Percentiles rank a stretch among this genome's conserved stretches.
Conservation (phyloP, 2,888 invertebrate species). For the Melanargia galathea region DNA sequence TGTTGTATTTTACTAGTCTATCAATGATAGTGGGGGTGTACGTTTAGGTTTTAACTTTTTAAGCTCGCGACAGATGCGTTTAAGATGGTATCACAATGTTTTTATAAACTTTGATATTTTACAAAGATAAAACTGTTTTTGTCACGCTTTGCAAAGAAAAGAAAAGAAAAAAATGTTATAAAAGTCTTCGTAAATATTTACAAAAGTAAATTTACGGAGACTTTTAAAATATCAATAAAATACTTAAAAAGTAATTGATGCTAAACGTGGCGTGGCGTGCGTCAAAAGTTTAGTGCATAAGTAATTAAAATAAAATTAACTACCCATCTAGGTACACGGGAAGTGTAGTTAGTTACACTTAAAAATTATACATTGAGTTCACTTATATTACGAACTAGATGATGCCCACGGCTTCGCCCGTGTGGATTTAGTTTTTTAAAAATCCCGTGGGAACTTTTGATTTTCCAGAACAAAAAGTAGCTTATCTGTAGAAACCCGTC, state of each 20-base stretch:
- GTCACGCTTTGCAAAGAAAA: slow-evolving; percentile 1
- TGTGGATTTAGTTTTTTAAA: too few relatives aligned
- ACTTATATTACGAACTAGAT: too few relatives aligned
- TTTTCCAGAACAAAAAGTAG: too few relatives aligned
- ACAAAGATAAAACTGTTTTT: slow-evolving; percentile 28
- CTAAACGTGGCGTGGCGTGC: not conserved
- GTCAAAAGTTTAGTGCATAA: not conserved
- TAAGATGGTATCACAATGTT: slow-evolving; percentile 33
- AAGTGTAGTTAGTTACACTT: not conserved
- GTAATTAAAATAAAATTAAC: not conserved
- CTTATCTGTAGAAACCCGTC: too few relatives aligned
- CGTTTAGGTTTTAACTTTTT: slow-evolving; percentile 20
- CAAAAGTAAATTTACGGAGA: too few relatives aligned
- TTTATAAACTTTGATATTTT: slow-evolving; percentile 30
- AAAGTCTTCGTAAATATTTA: slow-evolving; percentile 2
- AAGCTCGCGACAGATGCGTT: slow-evolving; percentile 28
- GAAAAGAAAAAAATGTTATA: not conserved
- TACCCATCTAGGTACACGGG: not conserved
- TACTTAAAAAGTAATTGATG: slow-evolving; percentile 11
- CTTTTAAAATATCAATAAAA: too few relatives aligned
- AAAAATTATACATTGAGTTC: not conserved
- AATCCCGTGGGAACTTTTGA: too few relatives aligned
- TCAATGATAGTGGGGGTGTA: not conserved
- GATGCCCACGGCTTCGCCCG: too few relatives aligned
- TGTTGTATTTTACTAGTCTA: not conserved